Percentiles rank a stretch among this genome's conserved stretches.
Evolutionary conservation across 1,140 invertebrate genomes (phyloP).

Genomic region (Neotoxoptera formosana): DNA sequence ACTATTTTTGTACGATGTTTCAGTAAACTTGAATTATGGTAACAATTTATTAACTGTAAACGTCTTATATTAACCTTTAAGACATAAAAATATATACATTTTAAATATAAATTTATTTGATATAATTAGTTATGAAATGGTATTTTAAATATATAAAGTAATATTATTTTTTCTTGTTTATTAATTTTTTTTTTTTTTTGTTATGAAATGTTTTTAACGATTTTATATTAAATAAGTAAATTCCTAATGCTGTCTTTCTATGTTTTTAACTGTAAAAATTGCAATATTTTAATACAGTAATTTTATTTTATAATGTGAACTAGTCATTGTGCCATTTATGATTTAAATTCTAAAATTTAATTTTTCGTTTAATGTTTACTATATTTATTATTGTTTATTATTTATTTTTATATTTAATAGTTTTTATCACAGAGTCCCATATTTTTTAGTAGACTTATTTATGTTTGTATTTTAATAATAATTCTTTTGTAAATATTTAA

Average conservation of each 20-base stretch:
- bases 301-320: constrained; percentile 40
- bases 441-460: background rate
- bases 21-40: background rate
- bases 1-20: background rate
- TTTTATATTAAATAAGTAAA: background rate
- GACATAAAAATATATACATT: background rate
- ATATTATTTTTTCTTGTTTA: background rate
- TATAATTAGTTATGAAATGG: background rate
- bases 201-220: background rate
- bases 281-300: background rate
- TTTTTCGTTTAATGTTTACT: background rate
- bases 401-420: constrained; percentile 32
- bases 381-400: constrained; percentile 47
- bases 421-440: background rate
- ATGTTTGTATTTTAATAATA: background rate
- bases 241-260: background rate
- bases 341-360: constrained; percentile 15
- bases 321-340: constrained; percentile 55
- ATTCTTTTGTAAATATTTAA: background rate
- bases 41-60: constrained; percentile 17
- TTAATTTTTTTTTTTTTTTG: background rate
- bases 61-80: background rate
- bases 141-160: background rate
- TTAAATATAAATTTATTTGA: background rate
- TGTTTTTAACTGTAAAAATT: constrained; percentile 6